These are phyloP conservation scores for Gymnosoma rotundatum DNA, from an alignment of 2,888 invertebrate species.

Conservation along the genomic window DNA sequence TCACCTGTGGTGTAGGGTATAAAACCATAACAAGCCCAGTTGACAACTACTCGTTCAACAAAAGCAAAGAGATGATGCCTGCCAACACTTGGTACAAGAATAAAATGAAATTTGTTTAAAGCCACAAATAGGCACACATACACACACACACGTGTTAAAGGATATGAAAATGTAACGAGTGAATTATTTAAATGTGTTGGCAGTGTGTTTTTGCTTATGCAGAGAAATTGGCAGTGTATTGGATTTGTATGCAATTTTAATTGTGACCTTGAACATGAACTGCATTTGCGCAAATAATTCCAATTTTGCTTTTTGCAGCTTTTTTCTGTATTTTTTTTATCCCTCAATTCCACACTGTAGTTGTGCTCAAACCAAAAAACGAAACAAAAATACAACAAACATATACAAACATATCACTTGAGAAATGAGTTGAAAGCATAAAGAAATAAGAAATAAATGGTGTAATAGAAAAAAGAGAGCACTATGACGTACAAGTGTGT, in stretches of 20 bases:
- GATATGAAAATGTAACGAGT: conserved; percentile 56
- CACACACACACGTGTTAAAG: conserved; percentile 14
- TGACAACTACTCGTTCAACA: conserved; percentile 55
- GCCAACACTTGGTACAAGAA: conserved; percentile 12
- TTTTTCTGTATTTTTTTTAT: conserved; percentile 11
- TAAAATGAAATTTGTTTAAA: conserved; percentile 22
- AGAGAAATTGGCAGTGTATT: conserved; percentile 16
- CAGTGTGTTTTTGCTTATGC: conserved; percentile 25
- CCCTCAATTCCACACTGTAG: neutral
- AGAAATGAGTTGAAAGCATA: conserved; percentile 16
- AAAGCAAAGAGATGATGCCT: conserved; percentile 3
- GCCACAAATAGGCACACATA: conserved; percentile 37
- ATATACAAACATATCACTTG: conserved; percentile 42
- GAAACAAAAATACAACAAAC: conserved; percentile 38
- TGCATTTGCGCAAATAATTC: conserved; percentile 76
- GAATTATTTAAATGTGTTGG: conserved; percentile 39
- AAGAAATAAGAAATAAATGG: neutral
- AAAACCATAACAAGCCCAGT: conserved; percentile 53
- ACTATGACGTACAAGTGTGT: conserved; percentile 4
- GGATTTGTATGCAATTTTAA: conserved; percentile 72
- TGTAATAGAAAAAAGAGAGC: conserved; percentile 34
- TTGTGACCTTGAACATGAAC: conserved; percentile 82
- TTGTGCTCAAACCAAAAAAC: conserved; percentile 2
- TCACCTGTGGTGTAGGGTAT: too few species aligned
- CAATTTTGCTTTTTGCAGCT: conserved; percentile 33